Conservation (phyloP, 2,797 vertebrate genomes). For the Cichlasoma orientale region DNA sequence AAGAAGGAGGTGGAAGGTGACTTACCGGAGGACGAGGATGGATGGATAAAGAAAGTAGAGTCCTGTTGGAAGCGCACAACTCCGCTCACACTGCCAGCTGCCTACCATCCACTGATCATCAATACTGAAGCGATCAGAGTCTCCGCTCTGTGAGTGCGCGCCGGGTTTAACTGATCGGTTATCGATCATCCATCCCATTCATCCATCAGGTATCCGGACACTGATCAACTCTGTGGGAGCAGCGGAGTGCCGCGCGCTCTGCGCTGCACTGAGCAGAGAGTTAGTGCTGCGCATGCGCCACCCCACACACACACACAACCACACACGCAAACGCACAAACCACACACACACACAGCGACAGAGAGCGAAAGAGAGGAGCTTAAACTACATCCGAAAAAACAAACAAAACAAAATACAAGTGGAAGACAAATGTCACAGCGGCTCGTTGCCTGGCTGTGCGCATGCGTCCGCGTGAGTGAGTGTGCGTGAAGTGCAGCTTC, state of each 20-base stretch:
- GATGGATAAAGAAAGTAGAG: constrained; percentile 58
- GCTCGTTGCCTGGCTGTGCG: neutral
- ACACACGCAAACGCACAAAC: neutral
- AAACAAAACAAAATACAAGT: neutral
- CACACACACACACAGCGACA: neutral
- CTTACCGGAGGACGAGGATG: constrained; percentile 56
- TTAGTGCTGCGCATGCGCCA: constrained; percentile 49
- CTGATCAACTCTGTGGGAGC: constrained; percentile 47
- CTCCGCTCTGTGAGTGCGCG: neutral
- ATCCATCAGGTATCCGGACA: constrained; percentile 41
- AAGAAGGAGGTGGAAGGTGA: constrained; percentile 38
- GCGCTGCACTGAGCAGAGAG: constrained; percentile 26
- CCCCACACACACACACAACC: neutral
- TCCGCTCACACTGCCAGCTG: constrained; percentile 33
- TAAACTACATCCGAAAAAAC: constrained; percentile 4
- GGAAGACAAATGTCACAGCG: neutral
- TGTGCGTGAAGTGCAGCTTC: neutral
- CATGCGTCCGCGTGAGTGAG: neutral
- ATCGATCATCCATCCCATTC: constrained; percentile 4
- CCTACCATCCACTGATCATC: constrained; percentile 16
- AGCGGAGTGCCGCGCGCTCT: constrained; percentile 45
- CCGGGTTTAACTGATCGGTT: neutral
- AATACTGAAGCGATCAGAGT: neutral
- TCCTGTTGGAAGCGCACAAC: constrained; percentile 50
- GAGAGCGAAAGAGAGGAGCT: neutral